These are phyloP conservation scores for Uloborus plumipes DNA, from an alignment of 2,888 invertebrate species.

Conservation along the genomic window DNA sequence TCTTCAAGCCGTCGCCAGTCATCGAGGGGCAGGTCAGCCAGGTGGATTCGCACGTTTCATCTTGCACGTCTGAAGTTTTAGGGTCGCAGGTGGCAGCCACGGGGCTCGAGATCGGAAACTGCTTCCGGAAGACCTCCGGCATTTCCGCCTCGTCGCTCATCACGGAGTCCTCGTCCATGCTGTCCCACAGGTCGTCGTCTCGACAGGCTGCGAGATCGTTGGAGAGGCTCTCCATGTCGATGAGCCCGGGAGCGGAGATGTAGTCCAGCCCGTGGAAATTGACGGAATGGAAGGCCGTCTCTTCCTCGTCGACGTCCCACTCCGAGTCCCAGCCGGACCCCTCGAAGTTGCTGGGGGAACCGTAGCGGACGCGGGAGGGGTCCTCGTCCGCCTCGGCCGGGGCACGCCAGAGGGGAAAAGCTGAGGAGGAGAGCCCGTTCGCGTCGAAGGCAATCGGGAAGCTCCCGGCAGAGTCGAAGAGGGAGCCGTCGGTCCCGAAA, in stretches of 20 bases:
- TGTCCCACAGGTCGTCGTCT: conserved; percentile 66
- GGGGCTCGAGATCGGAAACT: conserved; percentile 23
- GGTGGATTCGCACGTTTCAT: conserved; percentile 44
- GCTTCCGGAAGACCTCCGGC: neutral
- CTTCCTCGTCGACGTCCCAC: conserved; percentile 61
- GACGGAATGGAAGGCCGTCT: conserved; percentile 41
- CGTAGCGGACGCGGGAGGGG: conserved; percentile 63
- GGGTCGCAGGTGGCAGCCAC: neutral
- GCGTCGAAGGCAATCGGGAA: conserved; percentile 16
- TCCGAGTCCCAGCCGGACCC: conserved; percentile 67
- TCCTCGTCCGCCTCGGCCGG: conserved; percentile 15
- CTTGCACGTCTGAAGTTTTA: conserved; percentile 19
- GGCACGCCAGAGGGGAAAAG: conserved; percentile 55
- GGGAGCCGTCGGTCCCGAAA: conserved; percentile 26
- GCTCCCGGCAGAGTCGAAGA: conserved; percentile 15
- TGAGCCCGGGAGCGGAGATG: conserved; percentile 66
- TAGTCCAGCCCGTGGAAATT: conserved; percentile 66
- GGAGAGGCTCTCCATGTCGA: conserved; percentile 67
- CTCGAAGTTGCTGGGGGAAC: conserved; percentile 69
- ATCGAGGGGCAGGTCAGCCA: conserved; percentile 42
- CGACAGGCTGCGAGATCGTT: conserved; percentile 66
- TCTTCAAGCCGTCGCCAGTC: conserved; percentile 21
- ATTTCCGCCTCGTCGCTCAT: conserved; percentile 54
- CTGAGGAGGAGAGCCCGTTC: neutral
- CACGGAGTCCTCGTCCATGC: conserved; percentile 65